Conservation (phyloP, 2,113 vertebrate genomes). For the Serinus canaria region DNA sequence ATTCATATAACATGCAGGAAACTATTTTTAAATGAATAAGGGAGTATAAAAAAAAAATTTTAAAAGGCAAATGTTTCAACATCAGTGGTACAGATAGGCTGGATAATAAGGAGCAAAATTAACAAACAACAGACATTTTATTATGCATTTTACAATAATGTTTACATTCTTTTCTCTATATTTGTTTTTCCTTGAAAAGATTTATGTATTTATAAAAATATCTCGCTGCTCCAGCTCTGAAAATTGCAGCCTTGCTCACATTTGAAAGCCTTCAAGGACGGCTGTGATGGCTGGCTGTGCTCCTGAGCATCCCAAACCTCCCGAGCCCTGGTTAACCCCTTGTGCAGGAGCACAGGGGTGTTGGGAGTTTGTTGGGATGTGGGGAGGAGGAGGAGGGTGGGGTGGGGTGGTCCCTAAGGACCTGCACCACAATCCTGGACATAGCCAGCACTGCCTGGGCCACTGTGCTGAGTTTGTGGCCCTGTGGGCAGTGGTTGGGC, state of each 20-base stretch:
- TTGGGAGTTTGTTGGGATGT: rapidly evolving
- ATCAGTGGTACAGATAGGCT: slow-evolving; percentile 42
- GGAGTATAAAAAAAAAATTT: not conserved
- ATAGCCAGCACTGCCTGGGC: rapidly evolving
- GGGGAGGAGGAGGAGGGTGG: not conserved
- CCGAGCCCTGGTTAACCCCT: not conserved
- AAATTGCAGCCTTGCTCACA: not conserved
- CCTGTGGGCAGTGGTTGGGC: not conserved
- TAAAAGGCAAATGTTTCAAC: slow-evolving; percentile 20
- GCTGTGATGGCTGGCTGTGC: not conserved
- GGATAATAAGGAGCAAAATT: slow-evolving; percentile 59
- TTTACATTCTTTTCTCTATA: slow-evolving; percentile 59
- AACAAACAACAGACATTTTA: slow-evolving; percentile 57
- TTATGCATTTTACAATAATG: slow-evolving; percentile 67
- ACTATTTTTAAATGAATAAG: slow-evolving; percentile 61
- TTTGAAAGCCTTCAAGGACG: slow-evolving; percentile 1
- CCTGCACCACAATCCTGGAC: rapidly evolving
- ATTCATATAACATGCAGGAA: slow-evolving; percentile 52
- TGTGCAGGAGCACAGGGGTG: not conserved
- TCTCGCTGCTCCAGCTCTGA: slow-evolving; percentile 36
- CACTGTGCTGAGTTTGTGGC: not conserved
- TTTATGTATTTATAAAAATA: slow-evolving; percentile 67
- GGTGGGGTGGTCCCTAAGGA: not conserved
- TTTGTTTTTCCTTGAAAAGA: slow-evolving; percentile 63
- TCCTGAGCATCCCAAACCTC: not conserved